Evolutionary conservation across 2,888 invertebrate species (phyloP).

Genomic region (Glaucopsyche alexis): DNA sequence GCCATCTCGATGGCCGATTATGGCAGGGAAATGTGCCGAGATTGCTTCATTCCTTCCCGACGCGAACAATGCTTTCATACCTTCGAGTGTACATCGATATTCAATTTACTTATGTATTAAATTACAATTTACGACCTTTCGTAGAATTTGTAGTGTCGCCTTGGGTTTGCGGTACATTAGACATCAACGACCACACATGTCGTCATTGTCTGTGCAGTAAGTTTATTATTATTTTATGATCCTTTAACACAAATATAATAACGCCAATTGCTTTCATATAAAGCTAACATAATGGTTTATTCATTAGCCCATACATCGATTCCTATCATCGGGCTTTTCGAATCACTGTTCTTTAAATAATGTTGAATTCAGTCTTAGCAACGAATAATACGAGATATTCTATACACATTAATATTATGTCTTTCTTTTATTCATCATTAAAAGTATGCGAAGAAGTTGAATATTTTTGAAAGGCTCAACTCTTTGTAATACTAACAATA

Average conservation of each 20-base stretch:
- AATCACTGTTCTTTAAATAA: background rate
- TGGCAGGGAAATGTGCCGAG: slow-evolving; percentile 67
- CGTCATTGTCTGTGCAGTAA: background rate
- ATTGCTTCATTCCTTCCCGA: slow-evolving; percentile 76
- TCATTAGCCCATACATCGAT: background rate
- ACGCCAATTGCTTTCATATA: background rate
- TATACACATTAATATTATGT: too few species aligned
- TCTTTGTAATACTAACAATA: background rate
- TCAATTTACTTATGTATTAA: background rate
- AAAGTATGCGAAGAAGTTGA: too few species aligned
- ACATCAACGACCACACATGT: slow-evolving; percentile 47
- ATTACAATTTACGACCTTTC: background rate
- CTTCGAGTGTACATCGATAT: background rate
- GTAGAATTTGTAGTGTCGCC: background rate
- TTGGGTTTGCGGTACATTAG: slow-evolving; percentile 47
- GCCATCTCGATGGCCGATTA: slow-evolving; percentile 60
- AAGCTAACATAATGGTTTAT: background rate
- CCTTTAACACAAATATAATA: background rate
- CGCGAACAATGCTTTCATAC: slow-evolving; percentile 53
- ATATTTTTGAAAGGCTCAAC: too few species aligned
- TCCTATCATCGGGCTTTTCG: background rate
- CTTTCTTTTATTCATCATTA: too few species aligned
- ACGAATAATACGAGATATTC: background rate
- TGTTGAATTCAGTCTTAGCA: background rate
- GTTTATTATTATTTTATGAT: background rate